phyloP scores from a whole-genome alignment of 1,140 invertebrate genomes.

The Drosophila varians region DNA sequence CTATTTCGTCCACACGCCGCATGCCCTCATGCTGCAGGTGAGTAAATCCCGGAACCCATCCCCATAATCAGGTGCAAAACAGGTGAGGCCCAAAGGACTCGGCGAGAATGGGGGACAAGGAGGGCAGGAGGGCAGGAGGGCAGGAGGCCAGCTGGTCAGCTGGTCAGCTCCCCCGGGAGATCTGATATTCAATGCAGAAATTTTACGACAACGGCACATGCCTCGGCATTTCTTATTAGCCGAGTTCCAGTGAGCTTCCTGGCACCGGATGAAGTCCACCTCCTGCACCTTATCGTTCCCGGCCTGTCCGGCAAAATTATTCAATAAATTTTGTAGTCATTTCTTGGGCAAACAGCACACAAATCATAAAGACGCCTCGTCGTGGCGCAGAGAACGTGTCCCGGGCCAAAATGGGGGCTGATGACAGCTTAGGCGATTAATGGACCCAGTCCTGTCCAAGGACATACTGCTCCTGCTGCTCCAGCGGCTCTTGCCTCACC shows the following conservation, averaged over 20 bases:
- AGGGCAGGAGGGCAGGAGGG: too few species aligned
- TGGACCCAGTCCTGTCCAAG: neutral
- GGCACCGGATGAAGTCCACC: neutral
- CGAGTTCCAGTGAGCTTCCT: conserved; percentile 17
- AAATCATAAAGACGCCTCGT: conserved; percentile 59
- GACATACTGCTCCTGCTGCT: neutral
- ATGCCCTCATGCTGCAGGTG: conserved; percentile 99
- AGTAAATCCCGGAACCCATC: conserved; percentile 57
- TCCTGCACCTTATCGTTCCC: neutral
- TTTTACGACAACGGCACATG: conserved; percentile 77
- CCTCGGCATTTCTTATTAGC: conserved; percentile 77
- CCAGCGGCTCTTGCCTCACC: too few species aligned
- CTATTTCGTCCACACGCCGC: conserved; percentile 99
- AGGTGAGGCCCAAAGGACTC: neutral
- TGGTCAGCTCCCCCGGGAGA: conserved; percentile 7
- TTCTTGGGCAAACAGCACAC: conserved; percentile 75
- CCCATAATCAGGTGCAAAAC: neutral
- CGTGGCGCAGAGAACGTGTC: conserved; percentile 32
- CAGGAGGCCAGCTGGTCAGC: too few species aligned
- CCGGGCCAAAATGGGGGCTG: conserved; percentile 8
- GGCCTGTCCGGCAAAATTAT: conserved; percentile 56
- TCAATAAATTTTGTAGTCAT: conserved; percentile 82
- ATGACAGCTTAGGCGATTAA: conserved; percentile 46
- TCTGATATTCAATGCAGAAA: conserved; percentile 70
- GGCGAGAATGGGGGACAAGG: neutral